A percentile compares a stretch with the other conserved stretches of the same genome.
phyloP scores from a whole-genome alignment of 2,113 vertebrate genomes.

The Toxostoma redivivum region DNA sequence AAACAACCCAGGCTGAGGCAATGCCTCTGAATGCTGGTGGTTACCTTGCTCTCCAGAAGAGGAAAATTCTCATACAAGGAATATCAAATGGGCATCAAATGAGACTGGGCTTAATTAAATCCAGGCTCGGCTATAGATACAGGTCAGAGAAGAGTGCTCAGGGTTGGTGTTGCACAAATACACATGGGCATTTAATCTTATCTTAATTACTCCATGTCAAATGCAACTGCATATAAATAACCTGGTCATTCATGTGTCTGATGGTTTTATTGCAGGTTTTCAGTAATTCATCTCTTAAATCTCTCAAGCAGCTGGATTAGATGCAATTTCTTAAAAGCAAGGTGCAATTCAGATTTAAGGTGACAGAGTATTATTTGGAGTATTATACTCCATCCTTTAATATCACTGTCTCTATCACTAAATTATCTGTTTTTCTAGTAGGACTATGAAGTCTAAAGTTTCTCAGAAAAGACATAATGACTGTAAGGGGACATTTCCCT shows the following conservation, averaged over 20 bases:
- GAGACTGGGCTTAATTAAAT: neutral
- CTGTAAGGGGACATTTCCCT: neutral
- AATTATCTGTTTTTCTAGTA: neutral
- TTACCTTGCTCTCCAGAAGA: neutral
- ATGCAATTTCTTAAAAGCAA: neutral
- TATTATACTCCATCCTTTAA: neutral
- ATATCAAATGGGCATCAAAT: neutral
- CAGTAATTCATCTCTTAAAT: neutral
- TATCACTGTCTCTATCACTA: neutral
- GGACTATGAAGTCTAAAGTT: neutral
- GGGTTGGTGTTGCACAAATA: neutral
- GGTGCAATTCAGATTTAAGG: neutral
- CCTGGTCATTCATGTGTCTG: neutral
- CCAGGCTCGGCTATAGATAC: neutral
- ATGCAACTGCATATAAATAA: neutral
- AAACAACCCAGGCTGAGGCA: neutral
- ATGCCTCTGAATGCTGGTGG: rapidly evolving
- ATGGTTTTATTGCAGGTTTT: neutral
- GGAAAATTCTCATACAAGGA: neutral
- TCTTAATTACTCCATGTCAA: neutral
- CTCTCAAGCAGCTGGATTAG: neutral
- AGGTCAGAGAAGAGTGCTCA: neutral
- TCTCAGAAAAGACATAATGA: neutral
- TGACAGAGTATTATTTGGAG: neutral
- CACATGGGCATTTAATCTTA: neutral